These are phyloP conservation scores for Ypsolopha scabrella DNA, from an alignment of 2,888 invertebrate species.

Conservation along the genomic window DNA sequence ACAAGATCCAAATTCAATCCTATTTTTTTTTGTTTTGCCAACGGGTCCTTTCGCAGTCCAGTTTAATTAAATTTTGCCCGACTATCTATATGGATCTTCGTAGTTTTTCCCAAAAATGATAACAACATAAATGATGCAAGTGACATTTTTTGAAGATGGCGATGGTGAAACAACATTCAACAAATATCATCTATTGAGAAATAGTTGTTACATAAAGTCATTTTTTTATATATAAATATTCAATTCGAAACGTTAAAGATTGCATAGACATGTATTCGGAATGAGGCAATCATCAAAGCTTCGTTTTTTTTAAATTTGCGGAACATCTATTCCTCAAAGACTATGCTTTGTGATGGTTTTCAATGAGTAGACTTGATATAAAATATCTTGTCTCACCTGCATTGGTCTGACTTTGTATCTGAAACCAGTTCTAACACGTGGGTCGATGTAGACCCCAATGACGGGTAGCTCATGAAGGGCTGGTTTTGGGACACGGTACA, in stretches of 20 bases:
- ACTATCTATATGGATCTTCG: slow-evolving; percentile 50
- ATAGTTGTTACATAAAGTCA: slow-evolving; percentile 21
- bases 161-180: slow-evolving; percentile 57
- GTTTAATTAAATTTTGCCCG: slow-evolving; percentile 41
- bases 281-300: slow-evolving; percentile 54
- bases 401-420: slow-evolving; percentile 78
- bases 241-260: slow-evolving; percentile 50
- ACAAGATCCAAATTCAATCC: slow-evolving; percentile 12
- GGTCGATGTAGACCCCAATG: slow-evolving; percentile 80
- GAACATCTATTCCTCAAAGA: slow-evolving; percentile 34
- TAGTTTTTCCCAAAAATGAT: slow-evolving; percentile 41
- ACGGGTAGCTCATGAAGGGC: slow-evolving; percentile 75
- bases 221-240: neutral
- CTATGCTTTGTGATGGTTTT: slow-evolving; percentile 23
- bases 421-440: slow-evolving; percentile 79
- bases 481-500: slow-evolving; percentile 72
- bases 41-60: slow-evolving; percentile 48
- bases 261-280: slow-evolving; percentile 24
- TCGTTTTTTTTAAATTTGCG: slow-evolving; percentile 16
- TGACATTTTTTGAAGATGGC: slow-evolving; percentile 24
- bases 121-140: slow-evolving; percentile 48
- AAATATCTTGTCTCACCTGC: slow-evolving; percentile 61
- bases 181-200: slow-evolving; percentile 26
- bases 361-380: slow-evolving; percentile 18
- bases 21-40: slow-evolving; percentile 18